A percentile compares a stretch with the other conserved stretches of the same genome.
These are phyloP conservation scores for Labroides dimidiatus DNA, from an alignment of 2,797 vertebrate genomes.

Conservation along the genomic window DNA sequence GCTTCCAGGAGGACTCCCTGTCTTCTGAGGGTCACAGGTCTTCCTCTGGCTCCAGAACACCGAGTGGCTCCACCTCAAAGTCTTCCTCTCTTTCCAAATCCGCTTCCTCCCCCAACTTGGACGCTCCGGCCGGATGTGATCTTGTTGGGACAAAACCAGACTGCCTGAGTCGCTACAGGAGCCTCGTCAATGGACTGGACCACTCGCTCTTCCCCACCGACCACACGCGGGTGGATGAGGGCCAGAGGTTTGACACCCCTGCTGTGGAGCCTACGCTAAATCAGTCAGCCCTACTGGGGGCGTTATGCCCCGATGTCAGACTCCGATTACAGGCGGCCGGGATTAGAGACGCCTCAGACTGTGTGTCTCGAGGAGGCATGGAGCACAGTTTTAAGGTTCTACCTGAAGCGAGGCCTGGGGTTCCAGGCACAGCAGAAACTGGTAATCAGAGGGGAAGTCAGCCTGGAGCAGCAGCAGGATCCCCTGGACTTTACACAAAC, in stretches of 20 bases:
- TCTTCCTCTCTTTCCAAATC: constrained; percentile 84
- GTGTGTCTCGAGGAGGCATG: constrained; percentile 73
- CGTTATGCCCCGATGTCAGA: constrained; percentile 86
- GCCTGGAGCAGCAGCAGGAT: constrained; percentile 56
- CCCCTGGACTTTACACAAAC: constrained; percentile 79
- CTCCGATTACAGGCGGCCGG: constrained; percentile 85
- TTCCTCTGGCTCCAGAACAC: constrained; percentile 79
- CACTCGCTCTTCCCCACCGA: constrained; percentile 87
- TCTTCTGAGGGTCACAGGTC: constrained; percentile 73
- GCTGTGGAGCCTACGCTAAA: constrained; percentile 91
- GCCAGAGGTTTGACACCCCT: constrained; percentile 90
- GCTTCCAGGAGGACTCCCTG: constrained; percentile 73
- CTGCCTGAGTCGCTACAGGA: constrained; percentile 84
- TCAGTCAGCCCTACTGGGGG: constrained; percentile 89
- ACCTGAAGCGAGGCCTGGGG: constrained; percentile 83
- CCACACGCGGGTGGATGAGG: constrained; percentile 84
- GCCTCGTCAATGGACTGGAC: constrained; percentile 87
- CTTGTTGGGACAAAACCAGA: constrained; percentile 73
- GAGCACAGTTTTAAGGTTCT: constrained; percentile 86
- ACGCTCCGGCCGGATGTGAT: constrained; percentile 79
- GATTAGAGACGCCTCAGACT: constrained; percentile 76
- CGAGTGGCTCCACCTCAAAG: constrained; percentile 78
- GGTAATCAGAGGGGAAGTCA: constrained; percentile 78
- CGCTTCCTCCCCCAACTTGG: constrained; percentile 85
- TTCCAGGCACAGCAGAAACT: constrained; percentile 66